phyloP scores from a whole-genome alignment of 2,797 vertebrate genomes.

The Acridotheres tristis region DNA sequence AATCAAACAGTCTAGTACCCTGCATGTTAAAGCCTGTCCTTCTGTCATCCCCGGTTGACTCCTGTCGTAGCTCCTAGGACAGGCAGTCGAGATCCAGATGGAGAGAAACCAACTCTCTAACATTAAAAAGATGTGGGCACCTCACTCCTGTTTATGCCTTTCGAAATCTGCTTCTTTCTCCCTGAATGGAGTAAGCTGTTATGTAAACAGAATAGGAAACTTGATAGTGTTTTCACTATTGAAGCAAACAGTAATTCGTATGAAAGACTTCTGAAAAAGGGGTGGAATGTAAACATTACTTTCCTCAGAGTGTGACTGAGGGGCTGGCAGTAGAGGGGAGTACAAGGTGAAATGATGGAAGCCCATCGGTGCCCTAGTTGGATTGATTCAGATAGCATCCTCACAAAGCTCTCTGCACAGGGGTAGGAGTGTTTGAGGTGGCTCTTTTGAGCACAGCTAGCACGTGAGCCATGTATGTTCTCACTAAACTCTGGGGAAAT shows the following conservation, averaged over 20 bases:
- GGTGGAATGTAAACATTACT: background rate
- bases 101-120: background rate
- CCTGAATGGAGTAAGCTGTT: background rate
- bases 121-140: background rate
- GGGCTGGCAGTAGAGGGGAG: background rate
- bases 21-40: background rate
- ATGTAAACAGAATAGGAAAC: background rate
- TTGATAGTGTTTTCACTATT: background rate
- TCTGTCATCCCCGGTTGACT: background rate
- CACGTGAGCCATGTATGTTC: fast-evolving
- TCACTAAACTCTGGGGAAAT: background rate
- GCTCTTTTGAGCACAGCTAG: background rate
- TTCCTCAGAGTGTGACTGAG: background rate
- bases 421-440: background rate
- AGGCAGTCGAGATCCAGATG: background rate
- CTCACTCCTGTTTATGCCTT: background rate
- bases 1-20: background rate
- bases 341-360: background rate
- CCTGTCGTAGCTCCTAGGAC: background rate
- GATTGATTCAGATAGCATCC: background rate
- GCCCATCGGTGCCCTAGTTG: background rate
- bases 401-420: background rate
- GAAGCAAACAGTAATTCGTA: background rate
- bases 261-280: background rate
- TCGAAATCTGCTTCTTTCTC: background rate